Conservation (phyloP, 2,888 invertebrate species). For the Hypselothyrea guttata region DNA sequence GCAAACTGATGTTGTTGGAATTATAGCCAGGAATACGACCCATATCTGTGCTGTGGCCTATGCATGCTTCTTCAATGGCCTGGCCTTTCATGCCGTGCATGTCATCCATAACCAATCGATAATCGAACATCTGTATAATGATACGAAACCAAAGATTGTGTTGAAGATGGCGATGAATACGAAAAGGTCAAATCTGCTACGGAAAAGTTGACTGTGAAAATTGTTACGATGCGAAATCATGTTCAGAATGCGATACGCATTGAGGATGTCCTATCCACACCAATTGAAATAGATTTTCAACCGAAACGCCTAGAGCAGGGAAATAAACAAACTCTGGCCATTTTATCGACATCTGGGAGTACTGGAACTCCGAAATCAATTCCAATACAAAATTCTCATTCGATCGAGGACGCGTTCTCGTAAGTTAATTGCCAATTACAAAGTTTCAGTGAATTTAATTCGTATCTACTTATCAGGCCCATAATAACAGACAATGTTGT, state of each 20-base stretch:
- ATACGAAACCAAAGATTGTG: slow-evolving; percentile 61
- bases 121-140: slow-evolving; percentile 45
- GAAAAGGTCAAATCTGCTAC: slow-evolving; percentile 43
- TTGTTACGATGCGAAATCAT: slow-evolving; percentile 58
- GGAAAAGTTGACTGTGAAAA: slow-evolving; percentile 22
- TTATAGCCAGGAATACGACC: slow-evolving; percentile 69
- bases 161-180: slow-evolving; percentile 62
- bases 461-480: too few species aligned
- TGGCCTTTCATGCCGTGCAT: slow-evolving; percentile 64
- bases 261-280: slow-evolving; percentile 33
- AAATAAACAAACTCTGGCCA: slow-evolving; percentile 68
- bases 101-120: slow-evolving; percentile 45
- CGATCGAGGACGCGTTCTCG: slow-evolving; percentile 25
- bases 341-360: slow-evolving; percentile 79
- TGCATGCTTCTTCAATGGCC: slow-evolving; percentile 71
- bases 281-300: slow-evolving; percentile 35
- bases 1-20: slow-evolving; percentile 68
- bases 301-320: slow-evolving; percentile 63
- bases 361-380: slow-evolving; percentile 77
- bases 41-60: slow-evolving; percentile 63
- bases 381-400: slow-evolving; percentile 50
- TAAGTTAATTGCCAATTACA: slow-evolving; percentile 13
- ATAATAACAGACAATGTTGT: too few species aligned
- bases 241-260: slow-evolving; percentile 30
- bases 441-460: too few species aligned